Base-by-base conservation (phyloP, 2,888 invertebrate species). In the Oasisia sp. region DNA sequence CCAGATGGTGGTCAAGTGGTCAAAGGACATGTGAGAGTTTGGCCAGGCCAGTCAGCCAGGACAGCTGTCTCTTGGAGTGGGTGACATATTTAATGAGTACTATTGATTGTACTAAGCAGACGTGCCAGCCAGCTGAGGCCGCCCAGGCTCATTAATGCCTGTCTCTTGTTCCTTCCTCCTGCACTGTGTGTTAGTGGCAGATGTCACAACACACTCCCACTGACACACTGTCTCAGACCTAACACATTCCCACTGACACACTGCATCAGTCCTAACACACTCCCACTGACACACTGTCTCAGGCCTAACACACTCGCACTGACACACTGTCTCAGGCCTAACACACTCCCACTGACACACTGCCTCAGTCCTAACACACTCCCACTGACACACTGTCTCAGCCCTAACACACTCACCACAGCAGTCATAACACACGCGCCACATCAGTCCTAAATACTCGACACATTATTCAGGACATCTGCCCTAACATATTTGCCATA, bases 51-150 rank as follows among this genome's bases (percentile, higher is more conserved):
- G 74, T 19, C 27, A 27, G 1, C 74, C 74, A 19, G n/a, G 74
- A 27, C 74, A n/a, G 74, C 74, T 27, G 74, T 74, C 5, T 19
- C 74, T 27, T n/a, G 19, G 74, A 74, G 27, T 74, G 74, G 74
- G 27, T 74, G 7, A 74, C 19, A 74, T 74, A n/a, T 74, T 74
- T 74, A 74, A 74, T 74, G 74, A 74, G 74, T 74, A 19, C n/a
- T 27, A 74, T 74, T 74, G 74, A 74, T 74, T 74, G 74, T 74
- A 74, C 74, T 27, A 74, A 74, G 74, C 74, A 74, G 74, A 74
- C 27, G 1, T 3, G 27, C 74, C 14, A 74, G 74, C 27, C 19
- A 74, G 74, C 27, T 14, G 74, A 74, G 74, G 19, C 74, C 14
- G 27, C 27, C 19, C 14, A 74, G 74, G 27, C 74, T 74, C 74